phyloP scores from a whole-genome alignment of 2,113 vertebrate species.

The Tautogolabrus adspersus region DNA sequence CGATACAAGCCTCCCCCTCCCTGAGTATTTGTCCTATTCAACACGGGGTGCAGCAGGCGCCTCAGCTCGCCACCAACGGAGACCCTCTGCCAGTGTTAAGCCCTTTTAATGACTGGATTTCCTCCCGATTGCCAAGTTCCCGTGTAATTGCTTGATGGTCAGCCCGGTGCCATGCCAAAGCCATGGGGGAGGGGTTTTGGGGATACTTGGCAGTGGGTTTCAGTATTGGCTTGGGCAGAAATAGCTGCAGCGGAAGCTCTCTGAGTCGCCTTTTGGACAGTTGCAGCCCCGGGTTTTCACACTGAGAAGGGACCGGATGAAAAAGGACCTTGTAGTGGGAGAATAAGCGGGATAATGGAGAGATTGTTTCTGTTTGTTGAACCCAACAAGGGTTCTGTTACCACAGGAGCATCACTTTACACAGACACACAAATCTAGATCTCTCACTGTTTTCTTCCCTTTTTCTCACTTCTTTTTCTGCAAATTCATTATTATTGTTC shows the following conservation, averaged over 20 bases:
- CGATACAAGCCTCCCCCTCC: background rate
- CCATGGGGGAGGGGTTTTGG: background rate
- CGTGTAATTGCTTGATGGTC: constrained; percentile 82
- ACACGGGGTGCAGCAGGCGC: constrained; percentile 40
- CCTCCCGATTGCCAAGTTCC: constrained; percentile 77
- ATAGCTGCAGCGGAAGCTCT: constrained; percentile 64
- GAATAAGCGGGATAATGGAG: constrained; percentile 55
- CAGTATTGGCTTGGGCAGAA: constrained; percentile 67
- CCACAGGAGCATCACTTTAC: constrained; percentile 56
- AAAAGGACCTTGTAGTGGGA: constrained; percentile 56
- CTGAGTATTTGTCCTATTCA: constrained; percentile 56
- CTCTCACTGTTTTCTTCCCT: constrained; percentile 3
- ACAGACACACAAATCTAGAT: constrained; percentile 18
- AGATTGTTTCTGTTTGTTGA: constrained; percentile 67
- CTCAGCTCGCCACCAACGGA: constrained; percentile 58
- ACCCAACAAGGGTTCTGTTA: constrained; percentile 51
- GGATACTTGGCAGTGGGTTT: constrained; percentile 56
- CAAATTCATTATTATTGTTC: constrained; percentile 40
- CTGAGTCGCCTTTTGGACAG: constrained; percentile 53
- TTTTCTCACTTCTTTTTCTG: constrained; percentile 11
- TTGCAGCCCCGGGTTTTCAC: constrained; percentile 61
- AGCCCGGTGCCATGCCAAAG: constrained; percentile 66
- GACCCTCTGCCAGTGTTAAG: constrained; percentile 72
- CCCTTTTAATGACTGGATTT: constrained; percentile 80
- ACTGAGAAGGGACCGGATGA: constrained; percentile 47